These are phyloP conservation scores for Cygnus olor DNA, from an alignment of 2,797 vertebrate species.

Conservation along the genomic window DNA sequence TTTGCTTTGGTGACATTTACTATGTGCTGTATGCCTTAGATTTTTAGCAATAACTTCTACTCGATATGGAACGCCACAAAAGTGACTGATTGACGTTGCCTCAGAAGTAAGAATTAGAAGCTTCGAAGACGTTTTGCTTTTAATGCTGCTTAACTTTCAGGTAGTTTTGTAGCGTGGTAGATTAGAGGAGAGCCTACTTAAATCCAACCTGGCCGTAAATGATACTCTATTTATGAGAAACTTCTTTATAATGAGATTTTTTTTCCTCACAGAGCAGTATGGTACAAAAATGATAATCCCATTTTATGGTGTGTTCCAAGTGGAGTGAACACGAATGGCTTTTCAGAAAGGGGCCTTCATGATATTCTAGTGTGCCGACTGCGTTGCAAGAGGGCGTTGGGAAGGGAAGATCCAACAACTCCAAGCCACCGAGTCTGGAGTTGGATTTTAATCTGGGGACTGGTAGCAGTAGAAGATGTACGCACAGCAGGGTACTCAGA, in stretches of 20 bases:
- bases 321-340: neutral
- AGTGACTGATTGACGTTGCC: neutral
- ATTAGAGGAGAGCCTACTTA: neutral
- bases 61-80: neutral
- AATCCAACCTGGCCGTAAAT: neutral
- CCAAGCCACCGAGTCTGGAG: neutral
- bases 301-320: neutral
- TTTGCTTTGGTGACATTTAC: neutral
- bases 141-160: neutral
- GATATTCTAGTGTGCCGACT: neutral
- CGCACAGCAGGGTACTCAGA: neutral
- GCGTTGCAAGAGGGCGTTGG: neutral
- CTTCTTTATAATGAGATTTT: neutral
- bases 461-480: neutral
- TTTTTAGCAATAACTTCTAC: neutral
- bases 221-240: fast-evolving
- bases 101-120: neutral
- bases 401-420: neutral
- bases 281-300: neutral
- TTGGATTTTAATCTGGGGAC: neutral
- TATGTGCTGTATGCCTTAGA: neutral
- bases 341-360: neutral
- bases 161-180: neutral
- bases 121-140: neutral
- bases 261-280: neutral